phyloP scores from a whole-genome alignment of 2,113 vertebrate species.

The Seriola aureovittata region DNA sequence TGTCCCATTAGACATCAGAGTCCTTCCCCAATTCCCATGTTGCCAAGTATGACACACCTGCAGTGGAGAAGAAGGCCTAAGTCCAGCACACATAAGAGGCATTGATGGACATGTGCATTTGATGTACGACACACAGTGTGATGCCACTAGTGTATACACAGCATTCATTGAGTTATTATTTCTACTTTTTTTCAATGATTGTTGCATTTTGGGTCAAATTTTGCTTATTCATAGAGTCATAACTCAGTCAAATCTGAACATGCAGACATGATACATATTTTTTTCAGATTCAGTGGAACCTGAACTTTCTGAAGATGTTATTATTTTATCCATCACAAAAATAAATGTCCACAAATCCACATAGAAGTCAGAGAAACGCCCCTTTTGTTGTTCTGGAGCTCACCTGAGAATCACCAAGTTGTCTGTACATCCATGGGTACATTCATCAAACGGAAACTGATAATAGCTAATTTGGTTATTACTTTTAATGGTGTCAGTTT shows the following conservation, averaged over 20 bases:
- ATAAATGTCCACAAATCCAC: neutral
- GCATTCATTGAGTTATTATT: neutral
- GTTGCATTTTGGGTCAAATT: neutral
- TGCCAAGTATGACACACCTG: neutral
- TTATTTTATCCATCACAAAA: neutral
- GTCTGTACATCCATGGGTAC: no score
- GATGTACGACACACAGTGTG: neutral
- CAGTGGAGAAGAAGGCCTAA: conserved; percentile 9
- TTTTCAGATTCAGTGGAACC: neutral
- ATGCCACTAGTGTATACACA: neutral
- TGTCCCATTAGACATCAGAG: conserved; percentile 40
- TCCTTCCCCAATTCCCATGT: conserved; percentile 30
- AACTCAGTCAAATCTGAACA: neutral
- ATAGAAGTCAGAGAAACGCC: neutral
- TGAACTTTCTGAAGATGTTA: neutral
- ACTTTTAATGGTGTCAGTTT: no score
- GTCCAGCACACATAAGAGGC: neutral
- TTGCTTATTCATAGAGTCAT: neutral
- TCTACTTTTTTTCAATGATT: neutral
- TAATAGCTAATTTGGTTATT: no score
- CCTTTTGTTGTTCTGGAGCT: no score
- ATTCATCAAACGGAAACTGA: no score
- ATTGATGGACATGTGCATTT: neutral
- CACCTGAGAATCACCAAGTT: no score
- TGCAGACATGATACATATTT: neutral